Percentiles rank a stretch among this genome's conserved stretches.
Evolutionary conservation across 2,797 vertebrate species (phyloP).

Genomic region (Neostethus bicornis): DNA sequence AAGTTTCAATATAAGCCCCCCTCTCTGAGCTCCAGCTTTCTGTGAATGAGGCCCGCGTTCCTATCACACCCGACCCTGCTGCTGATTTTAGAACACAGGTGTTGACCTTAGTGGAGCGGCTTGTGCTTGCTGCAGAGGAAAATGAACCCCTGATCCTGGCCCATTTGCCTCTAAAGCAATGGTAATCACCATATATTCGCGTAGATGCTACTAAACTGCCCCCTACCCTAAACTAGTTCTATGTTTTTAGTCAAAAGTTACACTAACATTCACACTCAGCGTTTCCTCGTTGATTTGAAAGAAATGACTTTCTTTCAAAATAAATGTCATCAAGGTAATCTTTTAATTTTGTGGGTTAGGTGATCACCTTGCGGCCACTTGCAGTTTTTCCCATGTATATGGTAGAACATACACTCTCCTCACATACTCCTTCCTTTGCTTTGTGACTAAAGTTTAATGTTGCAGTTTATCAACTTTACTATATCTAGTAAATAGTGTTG

Average conservation of each 20-base stretch:
- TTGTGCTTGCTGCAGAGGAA: slow-evolving; percentile 81
- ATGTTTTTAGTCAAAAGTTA: not conserved
- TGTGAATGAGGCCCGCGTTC: slow-evolving; percentile 83
- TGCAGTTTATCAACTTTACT: not conserved
- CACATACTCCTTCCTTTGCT: slow-evolving; percentile 15
- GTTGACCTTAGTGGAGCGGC: slow-evolving; percentile 82
- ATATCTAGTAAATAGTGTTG: not conserved
- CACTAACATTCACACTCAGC: not conserved
- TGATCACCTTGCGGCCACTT: slow-evolving; percentile 43
- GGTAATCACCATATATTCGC: slow-evolving; percentile 33
- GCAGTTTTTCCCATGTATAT: slow-evolving; percentile 49
- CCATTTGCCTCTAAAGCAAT: slow-evolving; percentile 52
- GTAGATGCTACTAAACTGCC: slow-evolving; percentile 44
- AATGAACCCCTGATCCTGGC: slow-evolving; percentile 72
- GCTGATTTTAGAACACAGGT: slow-evolving; percentile 87
- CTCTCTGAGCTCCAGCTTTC: slow-evolving; percentile 80
- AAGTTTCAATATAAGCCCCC: slow-evolving; percentile 82
- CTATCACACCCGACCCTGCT: slow-evolving; percentile 73
- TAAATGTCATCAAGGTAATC: too few species aligned
- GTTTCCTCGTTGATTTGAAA: slow-evolving; percentile 6
- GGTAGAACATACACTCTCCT: slow-evolving; percentile 34
- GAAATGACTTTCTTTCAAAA: too few species aligned
- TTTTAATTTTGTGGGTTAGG: too few species aligned
- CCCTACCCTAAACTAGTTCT: slow-evolving; percentile 7
- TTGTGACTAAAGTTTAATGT: slow-evolving; percentile 18